Evolutionary conservation across 2,888 invertebrate species (phyloP).

Genomic region (Anoplius nigerrimus): DNA sequence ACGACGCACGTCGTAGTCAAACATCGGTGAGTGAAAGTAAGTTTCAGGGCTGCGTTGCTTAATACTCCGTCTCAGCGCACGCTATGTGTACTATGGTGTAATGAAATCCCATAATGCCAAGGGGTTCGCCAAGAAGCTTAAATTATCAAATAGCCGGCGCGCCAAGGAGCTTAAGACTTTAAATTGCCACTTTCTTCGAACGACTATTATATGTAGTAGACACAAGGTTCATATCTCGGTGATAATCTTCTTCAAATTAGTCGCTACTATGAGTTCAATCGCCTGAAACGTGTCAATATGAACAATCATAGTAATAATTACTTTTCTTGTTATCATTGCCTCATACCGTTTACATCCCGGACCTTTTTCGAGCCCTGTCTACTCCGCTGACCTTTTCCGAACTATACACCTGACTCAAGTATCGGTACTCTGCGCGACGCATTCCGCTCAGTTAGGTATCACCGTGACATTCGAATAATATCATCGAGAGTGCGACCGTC

Average conservation of each 20-base stretch:
- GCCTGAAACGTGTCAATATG: too few relatives aligned
- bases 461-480: conserved; percentile 45
- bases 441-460: conserved; percentile 34
- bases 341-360: too few relatives aligned
- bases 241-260: conserved; percentile 9
- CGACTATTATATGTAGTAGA: conserved; percentile 3
- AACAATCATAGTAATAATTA: too few relatives aligned
- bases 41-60: too few relatives aligned
- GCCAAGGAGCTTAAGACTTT: conserved; percentile 40
- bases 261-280: too few relatives aligned
- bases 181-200: conserved; percentile 35
- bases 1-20: too few relatives aligned
- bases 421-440: conserved; percentile 13
- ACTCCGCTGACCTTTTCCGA: too few relatives aligned
- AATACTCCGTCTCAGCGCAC: too few relatives aligned
- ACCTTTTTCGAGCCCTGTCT: too few relatives aligned
- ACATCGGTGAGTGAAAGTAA: too few relatives aligned
- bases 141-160: conserved; percentile 25
- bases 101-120: conserved; percentile 33
- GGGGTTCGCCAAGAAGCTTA: conserved; percentile 36
- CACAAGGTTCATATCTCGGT: conserved; percentile 4
- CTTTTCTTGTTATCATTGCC: too few relatives aligned
- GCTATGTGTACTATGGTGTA: too few relatives aligned
- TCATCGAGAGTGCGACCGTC: conserved; percentile 48
- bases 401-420: neutral